Base-by-base conservation (phyloP, 2,888 invertebrate species). In the Gymnocheta viridis region DNA sequence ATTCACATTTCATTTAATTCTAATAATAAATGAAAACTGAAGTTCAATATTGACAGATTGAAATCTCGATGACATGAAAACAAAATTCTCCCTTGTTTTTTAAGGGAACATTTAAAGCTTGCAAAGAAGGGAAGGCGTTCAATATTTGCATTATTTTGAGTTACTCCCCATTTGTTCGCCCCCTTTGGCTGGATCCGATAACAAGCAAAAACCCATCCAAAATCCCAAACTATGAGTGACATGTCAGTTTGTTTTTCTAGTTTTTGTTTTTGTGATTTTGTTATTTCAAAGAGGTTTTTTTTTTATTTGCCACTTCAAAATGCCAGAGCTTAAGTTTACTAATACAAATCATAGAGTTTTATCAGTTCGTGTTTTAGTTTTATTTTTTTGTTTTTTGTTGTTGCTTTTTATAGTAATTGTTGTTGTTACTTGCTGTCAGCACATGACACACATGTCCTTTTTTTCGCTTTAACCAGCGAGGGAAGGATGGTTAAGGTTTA, bases 41-140 rank as follows among this genome's bases (percentile, higher is more conserved):
- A 81, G 72, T 84, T 84, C 81, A 84, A 81, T 81, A 84, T 73
- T 84, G 64, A 73, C 69, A 73, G 84, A 84, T 84, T 73, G 84
- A 84, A 78, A 84, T 84, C 84, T 73, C 1, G 69, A 24, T 69
- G 81, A 78, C 81, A 84, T 69, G 77, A 77, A 84, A 84, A 81
- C 58, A 62, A 72, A 67, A 19, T 60, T 73, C 44, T 44, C 47
- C n/a, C n/a, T n/a, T n/a, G n/a, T n/a, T n/a, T n/a, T n/a, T n/a
- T n/a, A n/a, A 24, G 12, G 10, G n/a, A 32, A 14, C 41, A 32
- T 72, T 72, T 27, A 47, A 49, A 47, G 19, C 14, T 47, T 9
- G 35, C 29, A 41, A 44, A 35, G n/a, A n/a, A n/a, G n/a, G 17
- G 9, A 24, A 66, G 80, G 77, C 77, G 72, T 84, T 60, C 10